phyloP scores from a whole-genome alignment of 2,113 vertebrate genomes.

The Melozone crissalis region DNA sequence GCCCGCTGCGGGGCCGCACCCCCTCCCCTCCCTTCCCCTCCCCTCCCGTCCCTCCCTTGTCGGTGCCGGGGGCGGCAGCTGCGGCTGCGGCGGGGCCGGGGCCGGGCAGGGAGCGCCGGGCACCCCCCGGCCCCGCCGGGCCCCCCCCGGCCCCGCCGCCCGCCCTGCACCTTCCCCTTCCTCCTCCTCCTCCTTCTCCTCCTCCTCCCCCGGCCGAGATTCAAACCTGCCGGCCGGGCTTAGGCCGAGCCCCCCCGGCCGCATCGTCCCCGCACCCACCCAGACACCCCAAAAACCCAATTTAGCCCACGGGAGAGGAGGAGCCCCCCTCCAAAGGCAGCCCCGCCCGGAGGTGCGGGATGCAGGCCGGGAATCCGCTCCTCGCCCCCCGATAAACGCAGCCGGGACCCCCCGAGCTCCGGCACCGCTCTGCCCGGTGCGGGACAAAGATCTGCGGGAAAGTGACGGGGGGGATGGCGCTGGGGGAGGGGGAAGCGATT shows the following conservation, averaged over 20 bases:
- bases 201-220: not conserved
- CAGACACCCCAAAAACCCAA: not conserved
- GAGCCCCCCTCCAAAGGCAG: accelerated
- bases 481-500: not conserved
- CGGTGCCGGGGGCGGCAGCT: too few species aligned
- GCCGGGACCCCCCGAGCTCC: not conserved
- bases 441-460: not conserved
- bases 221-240: not conserved
- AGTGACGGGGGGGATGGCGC: not conserved
- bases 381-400: not conserved
- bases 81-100: not conserved
- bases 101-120: not conserved
- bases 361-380: not conserved
- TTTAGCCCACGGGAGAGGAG: not conserved
- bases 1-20: not conserved
- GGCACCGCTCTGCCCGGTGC: not conserved
- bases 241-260: not conserved
- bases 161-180: not conserved
- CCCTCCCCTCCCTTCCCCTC: not conserved
- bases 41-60: not conserved
- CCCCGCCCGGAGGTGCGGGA: not conserved
- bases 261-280: not conserved
- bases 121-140: too few species aligned
- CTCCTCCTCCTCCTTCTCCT: not conserved
- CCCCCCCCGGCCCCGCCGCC: not conserved